Conservation (phyloP, 1,140 invertebrate species). For the Pectinophora gossypiella region DNA sequence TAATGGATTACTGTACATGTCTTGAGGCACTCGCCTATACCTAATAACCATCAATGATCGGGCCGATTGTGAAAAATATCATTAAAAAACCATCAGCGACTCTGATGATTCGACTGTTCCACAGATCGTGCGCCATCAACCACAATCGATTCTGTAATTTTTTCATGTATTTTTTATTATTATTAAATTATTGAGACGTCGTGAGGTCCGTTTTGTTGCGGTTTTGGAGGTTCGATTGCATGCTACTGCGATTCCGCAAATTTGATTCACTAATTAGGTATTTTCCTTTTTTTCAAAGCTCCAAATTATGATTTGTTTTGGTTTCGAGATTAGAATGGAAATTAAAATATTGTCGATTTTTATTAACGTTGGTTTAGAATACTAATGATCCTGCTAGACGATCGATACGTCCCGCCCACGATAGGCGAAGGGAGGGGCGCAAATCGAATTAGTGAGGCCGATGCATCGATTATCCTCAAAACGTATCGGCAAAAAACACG, state of each 20-base stretch:
- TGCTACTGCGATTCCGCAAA: conserved; percentile 14
- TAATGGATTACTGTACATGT: conserved; percentile 20
- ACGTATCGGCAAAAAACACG: conserved; percentile 63
- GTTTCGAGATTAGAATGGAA: conserved; percentile 16
- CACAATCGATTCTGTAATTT: conserved; percentile 64
- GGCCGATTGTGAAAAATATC: conserved; percentile 72
- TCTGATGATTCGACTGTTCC: conserved; percentile 61
- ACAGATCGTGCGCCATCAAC: conserved; percentile 51
- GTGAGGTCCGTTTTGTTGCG: conserved; percentile 19
- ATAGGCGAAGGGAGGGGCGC: conserved; percentile 54
- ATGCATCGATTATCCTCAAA: conserved; percentile 62
- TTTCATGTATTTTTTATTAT: conserved; percentile 37
- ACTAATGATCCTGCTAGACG: conserved; percentile 40
- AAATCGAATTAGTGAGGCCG: conserved; percentile 63
- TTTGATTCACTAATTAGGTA: too few relatives aligned
- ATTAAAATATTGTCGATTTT: background rate
- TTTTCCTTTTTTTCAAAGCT: background rate
- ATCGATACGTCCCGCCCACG: conserved; percentile 62
- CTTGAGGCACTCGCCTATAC: conserved; percentile 55
- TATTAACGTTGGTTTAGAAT: background rate
- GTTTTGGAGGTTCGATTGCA: conserved; percentile 18
- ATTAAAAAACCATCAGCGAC: conserved; percentile 72
- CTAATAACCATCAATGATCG: conserved; percentile 71
- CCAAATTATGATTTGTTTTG: background rate
- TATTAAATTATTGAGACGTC: conserved; percentile 64